A percentile compares a stretch with the other conserved stretches of the same genome.
These are phyloP conservation scores for Pecten maximus DNA, from an alignment of 2,888 invertebrate species.

Conservation along the genomic window DNA sequence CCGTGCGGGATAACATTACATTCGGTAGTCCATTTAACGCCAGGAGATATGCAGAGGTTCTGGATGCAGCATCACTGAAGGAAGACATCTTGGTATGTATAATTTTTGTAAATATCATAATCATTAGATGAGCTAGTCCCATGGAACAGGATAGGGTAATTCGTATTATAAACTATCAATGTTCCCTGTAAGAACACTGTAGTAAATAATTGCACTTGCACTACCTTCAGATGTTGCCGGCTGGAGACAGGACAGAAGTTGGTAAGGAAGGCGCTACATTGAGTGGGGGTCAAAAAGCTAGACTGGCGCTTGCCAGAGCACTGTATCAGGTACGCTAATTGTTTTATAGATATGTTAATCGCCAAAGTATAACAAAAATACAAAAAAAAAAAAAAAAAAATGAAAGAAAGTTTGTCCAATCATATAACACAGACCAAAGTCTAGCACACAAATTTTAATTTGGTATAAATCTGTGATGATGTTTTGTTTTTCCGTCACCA, in stretches of 20 bases:
- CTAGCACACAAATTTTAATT: background rate
- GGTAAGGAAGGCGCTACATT: slow-evolving; percentile 91
- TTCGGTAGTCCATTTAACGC: slow-evolving; percentile 94
- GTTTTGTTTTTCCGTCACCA: slow-evolving; percentile 67
- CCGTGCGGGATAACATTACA: slow-evolving; percentile 95
- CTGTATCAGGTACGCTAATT: slow-evolving; percentile 90
- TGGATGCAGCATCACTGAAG: slow-evolving; percentile 92
- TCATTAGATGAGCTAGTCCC: no score
- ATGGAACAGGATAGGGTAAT: no score
- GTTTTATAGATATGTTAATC: background rate
- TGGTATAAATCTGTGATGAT: background rate
- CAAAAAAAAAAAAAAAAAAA: background rate
- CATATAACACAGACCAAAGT: background rate
- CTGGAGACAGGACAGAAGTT: slow-evolving; percentile 90
- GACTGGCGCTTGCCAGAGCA: slow-evolving; percentile 86
- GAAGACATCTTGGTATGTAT: slow-evolving; percentile 85
- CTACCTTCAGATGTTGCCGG: slow-evolving; percentile 83
- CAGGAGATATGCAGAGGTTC: slow-evolving; percentile 89
- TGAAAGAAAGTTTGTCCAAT: background rate
- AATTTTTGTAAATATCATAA: background rate
- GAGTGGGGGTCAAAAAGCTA: slow-evolving; percentile 96
- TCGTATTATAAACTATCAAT: no score
- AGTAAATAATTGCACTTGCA: no score
- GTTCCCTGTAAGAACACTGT: no score
- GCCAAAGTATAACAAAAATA: no score